These are phyloP conservation scores for Urocynchramus pylzowi DNA, from an alignment of 2,113 vertebrate species.

Conservation along the genomic window DNA sequence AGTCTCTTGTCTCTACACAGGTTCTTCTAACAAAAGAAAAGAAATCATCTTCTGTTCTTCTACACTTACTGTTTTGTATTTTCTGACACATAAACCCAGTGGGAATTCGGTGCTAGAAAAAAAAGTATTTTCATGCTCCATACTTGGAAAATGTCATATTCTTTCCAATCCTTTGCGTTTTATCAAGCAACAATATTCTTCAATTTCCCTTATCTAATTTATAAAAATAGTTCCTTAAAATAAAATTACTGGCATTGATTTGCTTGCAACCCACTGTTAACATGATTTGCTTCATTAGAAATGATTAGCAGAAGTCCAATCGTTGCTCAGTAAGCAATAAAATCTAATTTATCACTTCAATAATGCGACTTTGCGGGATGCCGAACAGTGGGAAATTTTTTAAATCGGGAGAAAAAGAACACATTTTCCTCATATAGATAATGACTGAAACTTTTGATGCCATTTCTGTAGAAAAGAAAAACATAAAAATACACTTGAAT, in stretches of 20 bases:
- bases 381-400: neutral
- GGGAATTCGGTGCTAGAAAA: neutral
- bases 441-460: neutral
- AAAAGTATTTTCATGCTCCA: neutral
- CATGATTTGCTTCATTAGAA: conserved; percentile 19
- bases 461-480: neutral
- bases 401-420: neutral
- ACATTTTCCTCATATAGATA: neutral
- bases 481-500: neutral
- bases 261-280: conserved; percentile 4
- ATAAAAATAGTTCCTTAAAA: neutral
- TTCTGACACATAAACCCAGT: neutral
- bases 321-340: neutral
- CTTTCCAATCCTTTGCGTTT: neutral
- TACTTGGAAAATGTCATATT: neutral
- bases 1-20: neutral
- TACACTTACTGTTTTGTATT: neutral
- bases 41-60: neutral
- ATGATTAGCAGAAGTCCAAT: conserved; percentile 29
- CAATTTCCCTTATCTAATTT: neutral
- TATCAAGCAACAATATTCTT: neutral
- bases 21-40: neutral
- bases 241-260: conserved; percentile 2
- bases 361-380: neutral
- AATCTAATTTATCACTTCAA: conserved; percentile 28